Conservation (phyloP, 1,140 invertebrate species). For the Zaprionus davidi region DNA sequence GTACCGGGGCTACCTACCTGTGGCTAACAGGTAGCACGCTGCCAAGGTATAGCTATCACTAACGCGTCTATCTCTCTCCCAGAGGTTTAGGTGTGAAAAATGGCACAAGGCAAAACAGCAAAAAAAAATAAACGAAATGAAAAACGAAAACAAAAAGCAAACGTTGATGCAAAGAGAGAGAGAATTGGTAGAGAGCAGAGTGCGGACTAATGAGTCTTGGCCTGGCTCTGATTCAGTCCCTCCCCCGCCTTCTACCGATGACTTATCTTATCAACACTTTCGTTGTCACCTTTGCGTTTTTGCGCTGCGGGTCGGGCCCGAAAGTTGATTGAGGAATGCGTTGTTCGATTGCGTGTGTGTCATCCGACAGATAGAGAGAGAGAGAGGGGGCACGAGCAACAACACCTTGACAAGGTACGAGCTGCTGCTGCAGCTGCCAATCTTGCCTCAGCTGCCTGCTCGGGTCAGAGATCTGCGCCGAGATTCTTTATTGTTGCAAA, state of each 20-base stretch:
- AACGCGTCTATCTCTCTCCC: background rate
- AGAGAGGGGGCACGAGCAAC: background rate
- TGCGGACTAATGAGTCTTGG: slow-evolving; percentile 31
- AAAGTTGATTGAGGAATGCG: slow-evolving; percentile 40
- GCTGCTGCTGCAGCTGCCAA: slow-evolving; percentile 1
- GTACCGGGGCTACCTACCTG: slow-evolving; percentile 44
- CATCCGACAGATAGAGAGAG: slow-evolving; percentile 2
- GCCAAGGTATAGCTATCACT: slow-evolving; percentile 1
- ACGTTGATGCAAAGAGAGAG: background rate
- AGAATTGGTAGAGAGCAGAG: background rate
- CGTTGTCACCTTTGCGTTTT: slow-evolving; percentile 29
- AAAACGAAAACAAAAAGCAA: slow-evolving; percentile 1
- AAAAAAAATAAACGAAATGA: slow-evolving; percentile 22
- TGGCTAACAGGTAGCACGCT: slow-evolving; percentile 47
- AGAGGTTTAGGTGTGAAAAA: slow-evolving; percentile 59
- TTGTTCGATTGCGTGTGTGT: slow-evolving; percentile 33
- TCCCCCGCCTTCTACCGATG: background rate
- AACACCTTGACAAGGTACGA: slow-evolving; percentile 3
- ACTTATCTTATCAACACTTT: slow-evolving; percentile 50
- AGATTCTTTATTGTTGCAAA: slow-evolving; percentile 3
- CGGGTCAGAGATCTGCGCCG: background rate
- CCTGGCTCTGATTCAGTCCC: slow-evolving; percentile 39
- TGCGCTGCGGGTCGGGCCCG: slow-evolving; percentile 36
- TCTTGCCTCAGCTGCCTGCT: background rate
- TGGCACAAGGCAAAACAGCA: slow-evolving; percentile 46